Conservation (phyloP, 2,113 vertebrate species). For the Oenanthe melanoleuca region DNA sequence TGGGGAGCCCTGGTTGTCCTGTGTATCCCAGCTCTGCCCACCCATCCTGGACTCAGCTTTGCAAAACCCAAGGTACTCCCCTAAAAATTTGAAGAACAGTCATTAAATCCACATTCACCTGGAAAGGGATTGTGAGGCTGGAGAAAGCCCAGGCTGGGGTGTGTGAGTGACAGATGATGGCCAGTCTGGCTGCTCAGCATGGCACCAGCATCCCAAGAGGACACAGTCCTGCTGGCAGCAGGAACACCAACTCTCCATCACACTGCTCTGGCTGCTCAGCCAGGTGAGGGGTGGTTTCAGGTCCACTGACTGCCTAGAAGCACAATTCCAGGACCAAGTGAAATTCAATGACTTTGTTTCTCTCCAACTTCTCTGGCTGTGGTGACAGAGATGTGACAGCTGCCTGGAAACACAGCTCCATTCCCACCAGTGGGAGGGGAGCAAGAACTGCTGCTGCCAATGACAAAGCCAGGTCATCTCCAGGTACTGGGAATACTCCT, state of each 20-base stretch:
- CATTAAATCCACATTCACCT: neutral
- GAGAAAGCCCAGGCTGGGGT: neutral
- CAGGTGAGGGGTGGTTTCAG: neutral
- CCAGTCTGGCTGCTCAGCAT: neutral
- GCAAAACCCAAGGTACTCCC: neutral
- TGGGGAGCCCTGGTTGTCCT: neutral
- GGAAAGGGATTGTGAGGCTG: neutral
- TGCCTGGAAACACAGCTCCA: neutral
- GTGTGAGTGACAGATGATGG: neutral
- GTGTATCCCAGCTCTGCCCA: neutral
- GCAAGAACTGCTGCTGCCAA: neutral
- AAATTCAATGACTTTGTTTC: neutral
- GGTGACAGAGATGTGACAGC: neutral
- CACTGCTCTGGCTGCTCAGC: neutral
- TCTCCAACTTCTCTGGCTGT: neutral
- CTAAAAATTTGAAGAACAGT: neutral
- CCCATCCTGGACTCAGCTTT: neutral
- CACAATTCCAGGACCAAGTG: neutral
- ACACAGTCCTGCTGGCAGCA: neutral
- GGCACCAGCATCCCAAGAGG: accelerated
- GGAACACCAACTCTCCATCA: accelerated
- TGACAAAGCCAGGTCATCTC: neutral
- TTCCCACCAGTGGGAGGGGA: neutral
- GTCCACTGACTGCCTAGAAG: neutral
- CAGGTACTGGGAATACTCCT: neutral